Evolutionary conservation across 2,797 vertebrate genomes (phyloP), one percentile per base, ranked within the genome.

Genomic region (Pseudocheirus occidentalis): DNA sequence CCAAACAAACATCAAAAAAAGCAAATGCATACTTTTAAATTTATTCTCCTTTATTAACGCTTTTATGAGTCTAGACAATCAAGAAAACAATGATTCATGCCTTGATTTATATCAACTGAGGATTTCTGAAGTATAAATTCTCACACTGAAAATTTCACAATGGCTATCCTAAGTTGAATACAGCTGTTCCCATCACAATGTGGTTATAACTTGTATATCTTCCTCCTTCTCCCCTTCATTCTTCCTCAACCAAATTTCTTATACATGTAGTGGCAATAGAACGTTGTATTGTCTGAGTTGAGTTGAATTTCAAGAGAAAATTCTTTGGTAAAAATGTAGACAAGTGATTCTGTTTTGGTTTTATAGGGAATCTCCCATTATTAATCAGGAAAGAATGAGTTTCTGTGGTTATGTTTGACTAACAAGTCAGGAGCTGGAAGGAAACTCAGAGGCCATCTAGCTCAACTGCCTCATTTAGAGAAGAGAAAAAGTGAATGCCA

Each of bases 321-420:
- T 34, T 18, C 53, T 66, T 81, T 28, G 21, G 50, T 50, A 93
- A 73, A 2, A 89, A 81, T 54, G 81, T 55, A 29, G 27, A 10
- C 54, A 0, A 56, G 93, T 46, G 62, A 46, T 81, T 81, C n/a
- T 81, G 6, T 81, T 81, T 90, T 50, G 81, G 53, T 92, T 91
- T 53, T 54, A 28, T 93, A 96, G 58, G 94, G n/a, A 12, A 55
- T 40, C 94, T 95, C 95, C 92, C 10, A 56, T 93, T 92, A 91
- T 91, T 91, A 95, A 57, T 34, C 89, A 12, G 16, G 13, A 90
- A 12, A 58, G 52, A 73, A 50, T 90, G 16, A 34, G 16, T 96
- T 92, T 95, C 56, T 16, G 53, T 92, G 50, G 73, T 93, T 93
- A 24, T 0, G 1, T n/a, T 34, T 91, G 24, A 93, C 34, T 92